These are phyloP conservation scores for Chaitophorus viminalis DNA, from an alignment of 2,888 invertebrate species.

Conservation along the genomic window DNA sequence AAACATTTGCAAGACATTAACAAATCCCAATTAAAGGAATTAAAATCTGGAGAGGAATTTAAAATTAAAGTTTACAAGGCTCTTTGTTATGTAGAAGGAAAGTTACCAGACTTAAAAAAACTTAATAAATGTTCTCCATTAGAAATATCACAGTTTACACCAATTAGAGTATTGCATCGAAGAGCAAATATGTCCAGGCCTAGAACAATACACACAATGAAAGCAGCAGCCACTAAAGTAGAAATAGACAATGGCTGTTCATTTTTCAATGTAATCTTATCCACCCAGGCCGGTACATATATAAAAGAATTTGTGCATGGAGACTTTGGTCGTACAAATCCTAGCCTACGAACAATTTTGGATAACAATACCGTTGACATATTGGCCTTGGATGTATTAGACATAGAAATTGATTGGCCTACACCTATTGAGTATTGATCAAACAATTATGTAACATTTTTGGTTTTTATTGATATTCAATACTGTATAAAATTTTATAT, in stretches of 20 bases:
- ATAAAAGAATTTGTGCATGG: constrained; percentile 98
- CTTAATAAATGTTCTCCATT: constrained; percentile 72
- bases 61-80: constrained; percentile 91
- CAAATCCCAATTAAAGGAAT: constrained; percentile 75
- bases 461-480: background rate
- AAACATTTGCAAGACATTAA: constrained; percentile 71
- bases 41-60: constrained; percentile 88
- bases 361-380: constrained; percentile 80
- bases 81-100: constrained; percentile 71
- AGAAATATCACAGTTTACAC: constrained; percentile 83
- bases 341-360: constrained; percentile 78
- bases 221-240: constrained; percentile 63
- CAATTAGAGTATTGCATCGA: constrained; percentile 88
- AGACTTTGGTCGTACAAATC: constrained; percentile 89
- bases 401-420: constrained; percentile 63
- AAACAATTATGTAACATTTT: background rate
- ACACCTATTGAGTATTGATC: constrained; percentile 56
- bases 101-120: constrained; percentile 64
- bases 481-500: background rate
- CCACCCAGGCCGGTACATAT: constrained; percentile 93
- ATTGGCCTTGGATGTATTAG: constrained; percentile 85
- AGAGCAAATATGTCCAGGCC: constrained; percentile 79
- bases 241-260: constrained; percentile 40
- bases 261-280: constrained; percentile 50
- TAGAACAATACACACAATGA: constrained; percentile 75